Evolutionary conservation across 2,888 invertebrate genomes (phyloP).

Genomic region (Bombylius discolor): DNA sequence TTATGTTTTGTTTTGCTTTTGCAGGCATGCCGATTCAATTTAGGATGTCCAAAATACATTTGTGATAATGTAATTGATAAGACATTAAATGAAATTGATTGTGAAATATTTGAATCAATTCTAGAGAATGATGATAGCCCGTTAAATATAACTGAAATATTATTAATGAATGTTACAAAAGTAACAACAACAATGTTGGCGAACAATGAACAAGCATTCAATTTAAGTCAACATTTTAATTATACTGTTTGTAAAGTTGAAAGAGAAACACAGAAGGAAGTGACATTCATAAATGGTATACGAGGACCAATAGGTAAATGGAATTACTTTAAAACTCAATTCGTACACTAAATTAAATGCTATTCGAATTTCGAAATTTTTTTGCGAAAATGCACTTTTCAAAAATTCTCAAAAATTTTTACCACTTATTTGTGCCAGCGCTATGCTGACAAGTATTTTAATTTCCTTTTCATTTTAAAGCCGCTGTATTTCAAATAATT

Average conservation of each 20-base stretch:
- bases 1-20: background rate
- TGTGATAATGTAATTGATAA: constrained; percentile 32
- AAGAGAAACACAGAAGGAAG: constrained; percentile 29
- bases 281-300: constrained; percentile 30
- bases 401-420: no score
- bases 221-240: constrained; percentile 21
- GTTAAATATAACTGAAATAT: background rate
- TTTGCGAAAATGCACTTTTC: no score
- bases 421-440: no score
- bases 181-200: background rate
- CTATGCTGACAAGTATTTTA: no score
- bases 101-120: constrained; percentile 17
- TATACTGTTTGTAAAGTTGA: constrained; percentile 35
- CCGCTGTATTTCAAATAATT: constrained; percentile 33
- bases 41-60: constrained; percentile 25
- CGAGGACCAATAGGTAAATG: constrained; percentile 33
- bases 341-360: no score
- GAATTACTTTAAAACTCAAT: no score
- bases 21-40: constrained; percentile 31
- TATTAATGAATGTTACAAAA: background rate
- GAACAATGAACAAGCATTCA: no score
- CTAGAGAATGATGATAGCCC: background rate
- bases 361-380: no score
- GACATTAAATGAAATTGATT: constrained; percentile 26
- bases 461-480: constrained; percentile 19